Percentiles rank a stretch among this genome's conserved stretches.
Evolutionary conservation across 2,113 vertebrate species (phyloP).

Genomic region (Myotis lucifugus): DNA sequence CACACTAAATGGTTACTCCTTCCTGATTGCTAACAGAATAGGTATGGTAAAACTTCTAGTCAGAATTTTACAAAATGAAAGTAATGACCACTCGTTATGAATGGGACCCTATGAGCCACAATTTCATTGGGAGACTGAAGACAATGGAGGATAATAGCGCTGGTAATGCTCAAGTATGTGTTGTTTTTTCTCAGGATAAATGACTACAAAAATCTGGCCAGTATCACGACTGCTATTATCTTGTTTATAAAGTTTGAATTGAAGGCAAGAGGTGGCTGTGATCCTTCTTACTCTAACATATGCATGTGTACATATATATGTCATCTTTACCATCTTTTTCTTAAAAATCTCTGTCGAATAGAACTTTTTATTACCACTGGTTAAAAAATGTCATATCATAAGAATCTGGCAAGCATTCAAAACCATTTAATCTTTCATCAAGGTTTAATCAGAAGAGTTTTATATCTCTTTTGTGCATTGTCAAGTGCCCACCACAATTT

Average conservation of each 20-base stretch:
- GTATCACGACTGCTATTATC: not conserved
- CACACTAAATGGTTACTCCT: not conserved
- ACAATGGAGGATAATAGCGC: not conserved
- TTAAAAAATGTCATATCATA: slow-evolving; percentile 79
- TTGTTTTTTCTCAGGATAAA: not conserved
- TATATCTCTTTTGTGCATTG: slow-evolving; percentile 86
- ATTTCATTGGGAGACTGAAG: not conserved
- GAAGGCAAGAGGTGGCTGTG: not conserved
- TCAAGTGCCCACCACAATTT: slow-evolving; percentile 83
- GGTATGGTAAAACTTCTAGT: not conserved
- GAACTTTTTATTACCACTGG: slow-evolving; percentile 72
- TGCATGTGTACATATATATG: not conserved
- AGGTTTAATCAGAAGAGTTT: slow-evolving; percentile 85
- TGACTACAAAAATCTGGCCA: not conserved
- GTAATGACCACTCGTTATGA: not conserved
- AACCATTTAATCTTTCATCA: slow-evolving; percentile 85
- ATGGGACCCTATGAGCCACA: not conserved
- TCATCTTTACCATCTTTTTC: slow-evolving; percentile 58
- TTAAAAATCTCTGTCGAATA: slow-evolving; percentile 54
- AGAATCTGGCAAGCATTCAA: slow-evolving; percentile 82
- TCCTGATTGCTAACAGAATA: not conserved
- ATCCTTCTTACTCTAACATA: not conserved
- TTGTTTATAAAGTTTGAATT: not conserved
- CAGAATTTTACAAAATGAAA: not conserved
- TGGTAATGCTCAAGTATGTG: not conserved